These are phyloP conservation scores for Meloidogyne chitwoodi DNA, from an alignment of 1,140 invertebrate genomes.

Conservation along the genomic window DNA sequence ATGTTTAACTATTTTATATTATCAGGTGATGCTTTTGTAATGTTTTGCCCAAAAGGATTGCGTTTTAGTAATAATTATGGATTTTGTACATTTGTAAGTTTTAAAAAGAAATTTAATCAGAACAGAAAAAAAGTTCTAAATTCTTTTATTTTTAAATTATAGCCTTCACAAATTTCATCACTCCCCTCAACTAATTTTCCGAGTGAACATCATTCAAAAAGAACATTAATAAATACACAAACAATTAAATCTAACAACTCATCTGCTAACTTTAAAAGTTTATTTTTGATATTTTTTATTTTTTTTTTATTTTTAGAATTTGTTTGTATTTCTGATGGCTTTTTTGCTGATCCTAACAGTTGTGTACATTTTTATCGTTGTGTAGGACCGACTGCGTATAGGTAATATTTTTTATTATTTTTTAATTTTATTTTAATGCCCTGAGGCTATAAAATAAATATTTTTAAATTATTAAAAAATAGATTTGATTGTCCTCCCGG, in stretches of 20 bases:
- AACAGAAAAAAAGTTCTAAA: too few species aligned
- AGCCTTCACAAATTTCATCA: neutral
- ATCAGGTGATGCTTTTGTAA: conserved; percentile 16
- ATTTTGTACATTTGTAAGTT: conserved; percentile 39
- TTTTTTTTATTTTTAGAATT: conserved; percentile 27
- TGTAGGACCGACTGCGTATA: conserved; percentile 35
- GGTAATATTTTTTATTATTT: neutral
- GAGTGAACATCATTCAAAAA: neutral
- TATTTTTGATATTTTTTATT: neutral
- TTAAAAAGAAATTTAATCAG: neutral
- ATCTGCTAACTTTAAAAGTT: neutral
- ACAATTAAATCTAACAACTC: neutral
- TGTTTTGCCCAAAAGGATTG: conserved; percentile 28
- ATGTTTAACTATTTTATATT: too few species aligned
- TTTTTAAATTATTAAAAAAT: neutral
- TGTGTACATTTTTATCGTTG: conserved; percentile 49
- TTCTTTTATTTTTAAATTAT: neutral
- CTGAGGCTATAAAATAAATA: neutral
- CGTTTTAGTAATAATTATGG: conserved; percentile 32
- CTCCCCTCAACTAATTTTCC: neutral
- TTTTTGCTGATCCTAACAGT: conserved; percentile 38
- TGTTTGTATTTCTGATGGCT: conserved; percentile 38
- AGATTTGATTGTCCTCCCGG: conserved; percentile 41
- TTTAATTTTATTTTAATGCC: neutral
- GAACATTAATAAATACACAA: neutral